Evolutionary conservation across 2,113 vertebrate genomes (phyloP), one percentile per base, ranked within the genome.

Genomic region (Dicerorhinus sumatrensis): DNA sequence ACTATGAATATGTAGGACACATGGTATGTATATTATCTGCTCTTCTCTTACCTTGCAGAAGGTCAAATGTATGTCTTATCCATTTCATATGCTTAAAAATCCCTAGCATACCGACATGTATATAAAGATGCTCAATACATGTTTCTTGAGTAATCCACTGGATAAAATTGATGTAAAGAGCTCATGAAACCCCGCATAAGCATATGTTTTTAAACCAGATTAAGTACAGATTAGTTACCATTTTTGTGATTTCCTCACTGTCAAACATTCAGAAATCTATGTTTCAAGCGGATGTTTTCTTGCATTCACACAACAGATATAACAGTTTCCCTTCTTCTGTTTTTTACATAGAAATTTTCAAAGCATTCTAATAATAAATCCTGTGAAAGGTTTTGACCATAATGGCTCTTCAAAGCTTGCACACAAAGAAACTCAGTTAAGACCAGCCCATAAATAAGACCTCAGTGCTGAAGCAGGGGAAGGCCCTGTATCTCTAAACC

Each of bases 381-480:
- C 90, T 89, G 60, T 58, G 58, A 96, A 97, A 96, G 96, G 84
- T 89, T 98, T 97, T 96, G 95, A 95, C 94, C 67, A 89, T 97
- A 97, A 96, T 94, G 92, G 76, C 92, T 96, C 96, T 98, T 93
- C 83, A 97, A 94, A 96, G 92, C 90, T 96, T 96, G 56, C 42
- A 82, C 81, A 96, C 95, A 97, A 95, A 96, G 94, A 97, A 96
- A 96, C 84, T 97, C 96, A 82, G 97, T 98, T 98, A 97, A 98
- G 94, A 97, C 83, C 62, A 94, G 83, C 88, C 95, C 89, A 96
- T 98, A 98, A 98, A 98, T 98, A 98, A 98, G 97, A 97, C 58
- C 95, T 98, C 90, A 92, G 56, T 95, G 84, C 72, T 60, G 58
- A 87, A 91, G 83, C 88, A 95, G 46, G 77, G 70, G 81, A 96